Evolutionary conservation across 2,113 vertebrate species (phyloP).

Genomic region (Nicator chloris): DNA sequence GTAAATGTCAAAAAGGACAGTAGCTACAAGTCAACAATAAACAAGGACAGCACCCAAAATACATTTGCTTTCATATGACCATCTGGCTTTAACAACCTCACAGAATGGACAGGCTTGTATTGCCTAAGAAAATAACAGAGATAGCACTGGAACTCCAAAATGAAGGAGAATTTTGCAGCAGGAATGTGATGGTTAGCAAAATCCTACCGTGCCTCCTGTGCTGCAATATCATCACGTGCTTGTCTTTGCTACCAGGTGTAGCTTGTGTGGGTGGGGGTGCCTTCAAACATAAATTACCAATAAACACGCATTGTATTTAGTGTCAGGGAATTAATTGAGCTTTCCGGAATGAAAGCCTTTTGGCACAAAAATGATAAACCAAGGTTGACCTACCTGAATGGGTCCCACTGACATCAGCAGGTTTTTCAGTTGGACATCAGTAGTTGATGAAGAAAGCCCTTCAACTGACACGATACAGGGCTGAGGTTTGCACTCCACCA

Average conservation of each 20-base stretch:
- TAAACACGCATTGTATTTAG: background rate
- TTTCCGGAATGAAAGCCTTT: slow-evolving; percentile 14
- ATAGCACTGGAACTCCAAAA: background rate
- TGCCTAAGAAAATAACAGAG: background rate
- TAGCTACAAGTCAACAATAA: background rate
- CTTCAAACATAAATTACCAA: slow-evolving; percentile 30
- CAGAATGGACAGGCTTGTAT: background rate
- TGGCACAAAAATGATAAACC: slow-evolving; percentile 1
- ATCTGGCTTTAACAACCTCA: background rate
- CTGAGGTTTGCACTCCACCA: slow-evolving; percentile 81
- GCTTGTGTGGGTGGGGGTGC: background rate
- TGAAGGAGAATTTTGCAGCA: background rate
- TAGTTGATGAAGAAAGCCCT: slow-evolving; percentile 94
- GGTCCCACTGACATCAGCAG: slow-evolving; percentile 95
- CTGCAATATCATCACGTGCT: background rate
- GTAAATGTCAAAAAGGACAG: background rate
- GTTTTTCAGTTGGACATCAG: slow-evolving; percentile 88
- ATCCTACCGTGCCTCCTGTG: background rate
- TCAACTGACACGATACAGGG: slow-evolving; percentile 90
- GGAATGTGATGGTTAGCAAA: background rate
- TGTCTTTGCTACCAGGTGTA: background rate
- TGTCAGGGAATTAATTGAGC: slow-evolving; percentile 35
- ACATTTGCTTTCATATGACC: background rate
- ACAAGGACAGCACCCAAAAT: background rate
- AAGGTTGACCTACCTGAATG: slow-evolving; percentile 83